Base-by-base conservation (phyloP, 2,888 invertebrate genomes). In the Listrodromus nycthemerus region DNA sequence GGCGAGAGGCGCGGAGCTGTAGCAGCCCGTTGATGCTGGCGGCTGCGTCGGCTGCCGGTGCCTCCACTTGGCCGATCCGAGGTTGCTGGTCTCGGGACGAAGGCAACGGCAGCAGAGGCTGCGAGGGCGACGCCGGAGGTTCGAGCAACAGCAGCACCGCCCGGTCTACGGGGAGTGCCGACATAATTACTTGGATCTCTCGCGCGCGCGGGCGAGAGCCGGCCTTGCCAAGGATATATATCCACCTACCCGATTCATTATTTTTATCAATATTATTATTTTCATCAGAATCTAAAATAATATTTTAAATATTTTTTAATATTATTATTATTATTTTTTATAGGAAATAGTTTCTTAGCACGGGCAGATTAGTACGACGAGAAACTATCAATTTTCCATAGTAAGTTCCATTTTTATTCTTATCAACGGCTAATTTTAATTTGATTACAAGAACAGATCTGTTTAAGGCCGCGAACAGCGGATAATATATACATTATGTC, bases 121-220 rank as follows among this genome's bases (percentile, higher is more conserved):
- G 82, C 79, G 78, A 79, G 82, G 79, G 82, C 82, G 79, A 75
- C 75, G 82, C 79, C 79, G 79, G 82, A 78, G 82, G 82, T 82
- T 82, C 65, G 67, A 74, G 74, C 73, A 73, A 48, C 78, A 74
- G 63, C 74, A 75, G 63, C 74, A 65, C 55, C 79, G 83, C 83
- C 79, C 83, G 79, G 70, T 79, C 83, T 75, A 79, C 79, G 79
- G 79, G 75, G 79, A 79, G 79, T 79, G 75, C 83, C 79, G 79
- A 75, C 83, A 79, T 83, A 83, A 83, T 83, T 83, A 83, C 83
- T 83, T 75, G 84, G 76, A 79, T 86, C 41, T 45, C 41, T 45
- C 55, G 55, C 55, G 55, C 69, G 80, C 73, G 75, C 82, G 76
- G 67, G 80, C 74, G 83, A 79, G 65, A 61, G 61, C 27, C 84